Evolutionary conservation across 2,113 vertebrate species (phyloP).

Genomic region (Corythornis vintsioides): DNA sequence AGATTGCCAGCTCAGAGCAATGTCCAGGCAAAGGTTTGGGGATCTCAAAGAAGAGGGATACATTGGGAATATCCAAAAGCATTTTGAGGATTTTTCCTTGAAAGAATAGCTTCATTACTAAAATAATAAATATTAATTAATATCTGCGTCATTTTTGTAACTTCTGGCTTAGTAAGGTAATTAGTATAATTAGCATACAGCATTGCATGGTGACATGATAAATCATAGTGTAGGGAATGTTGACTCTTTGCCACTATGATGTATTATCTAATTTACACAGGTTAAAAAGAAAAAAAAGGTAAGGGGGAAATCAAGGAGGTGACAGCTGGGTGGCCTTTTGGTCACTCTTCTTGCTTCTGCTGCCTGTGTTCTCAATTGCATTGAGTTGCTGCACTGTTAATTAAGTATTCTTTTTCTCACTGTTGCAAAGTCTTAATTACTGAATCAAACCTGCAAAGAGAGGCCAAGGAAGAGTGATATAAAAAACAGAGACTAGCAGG

Average conservation of each 20-base stretch:
- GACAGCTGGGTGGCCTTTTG: conserved; percentile 47
- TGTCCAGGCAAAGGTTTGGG: neutral
- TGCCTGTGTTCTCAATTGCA: conserved; percentile 16
- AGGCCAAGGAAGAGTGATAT: neutral
- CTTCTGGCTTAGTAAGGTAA: conserved; percentile 74
- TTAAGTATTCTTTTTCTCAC: conserved; percentile 50
- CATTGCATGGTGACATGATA: conserved; percentile 72
- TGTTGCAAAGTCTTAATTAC: neutral
- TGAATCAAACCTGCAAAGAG: conserved; percentile 8
- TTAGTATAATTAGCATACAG: conserved; percentile 79
- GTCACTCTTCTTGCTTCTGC: conserved; percentile 47
- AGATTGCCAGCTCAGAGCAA: neutral
- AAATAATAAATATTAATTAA: conserved; percentile 78
- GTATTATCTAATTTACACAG: conserved; percentile 74
- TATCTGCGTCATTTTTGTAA: conserved; percentile 73
- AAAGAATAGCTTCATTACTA: conserved; percentile 67
- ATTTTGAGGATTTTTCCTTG: conserved; percentile 41
- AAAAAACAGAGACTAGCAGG: neutral
- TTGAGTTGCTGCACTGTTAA: neutral
- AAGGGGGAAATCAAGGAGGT: neutral
- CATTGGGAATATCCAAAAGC: conserved; percentile 1
- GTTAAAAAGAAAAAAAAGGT: conserved; percentile 4
- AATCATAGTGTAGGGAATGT: conserved; percentile 71
- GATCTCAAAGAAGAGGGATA: neutral
- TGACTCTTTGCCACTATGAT: conserved; percentile 76